Evolutionary conservation across 2,888 invertebrate genomes (phyloP), one percentile per base, ranked within the genome.

Genomic region (Zootermopsis nevadensis): DNA sequence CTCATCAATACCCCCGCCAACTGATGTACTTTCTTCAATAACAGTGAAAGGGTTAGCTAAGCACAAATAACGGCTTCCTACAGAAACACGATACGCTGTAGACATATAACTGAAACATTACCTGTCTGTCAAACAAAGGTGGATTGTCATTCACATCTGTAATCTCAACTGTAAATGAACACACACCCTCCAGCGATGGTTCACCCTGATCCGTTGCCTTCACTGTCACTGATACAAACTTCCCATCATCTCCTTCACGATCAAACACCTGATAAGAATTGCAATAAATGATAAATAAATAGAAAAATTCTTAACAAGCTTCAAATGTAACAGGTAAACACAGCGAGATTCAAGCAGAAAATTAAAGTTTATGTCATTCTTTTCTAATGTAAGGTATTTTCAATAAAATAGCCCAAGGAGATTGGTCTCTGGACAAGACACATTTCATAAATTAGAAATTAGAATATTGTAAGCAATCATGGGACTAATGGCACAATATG

Each of bases 131-230:
- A 90, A 98, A 98, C 81, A 98, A 91, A 15, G 98, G 98, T 12
- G 98, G 97, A 90, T 99, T 99, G 89, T 99, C 99, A 88, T 99
- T 99, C 74, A 98, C 97, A 89, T 99, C 99, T 1, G 97, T 97
- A 82, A 99, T 98, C 91, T 98, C 98, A 77, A 98, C 98, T 27
- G 98, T 98, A 89, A 99, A 99, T 12, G 99, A 99, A 90, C 99
- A 99, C 86, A 99, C 98, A 38, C 99, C 98, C 90, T 99, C 99
- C 86, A 99, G 90, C 0, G 98, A 97, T 1, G 99, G 98, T 89
- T 97, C 97, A n/a, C 99, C 99, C 89, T 98, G 97, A 93, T 99
- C 99, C 0, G 98, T 98, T 8, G 99, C 99, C 90, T 99, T 98
- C 0, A 99, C 97, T 0, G 98, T 99, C 8, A 98, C 97, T 0